phyloP scores from a whole-genome alignment of 2,113 vertebrate species.

The Spea multiplicata region DNA sequence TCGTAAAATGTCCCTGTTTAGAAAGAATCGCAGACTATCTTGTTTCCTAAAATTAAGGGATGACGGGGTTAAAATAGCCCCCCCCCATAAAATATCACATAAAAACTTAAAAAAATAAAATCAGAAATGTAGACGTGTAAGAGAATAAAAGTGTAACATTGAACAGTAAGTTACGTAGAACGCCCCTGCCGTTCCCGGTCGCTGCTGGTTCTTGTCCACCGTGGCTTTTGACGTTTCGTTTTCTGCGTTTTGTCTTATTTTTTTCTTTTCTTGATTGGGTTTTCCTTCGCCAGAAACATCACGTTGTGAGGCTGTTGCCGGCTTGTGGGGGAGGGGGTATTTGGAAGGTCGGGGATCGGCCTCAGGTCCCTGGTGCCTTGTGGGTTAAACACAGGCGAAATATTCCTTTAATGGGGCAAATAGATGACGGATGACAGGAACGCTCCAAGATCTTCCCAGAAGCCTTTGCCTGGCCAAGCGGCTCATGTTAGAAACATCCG shows the following conservation, averaged over 20 bases:
- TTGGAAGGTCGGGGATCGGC: neutral
- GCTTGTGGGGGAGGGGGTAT: neutral
- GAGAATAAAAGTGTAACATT: slow-evolving; percentile 84
- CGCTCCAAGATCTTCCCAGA: slow-evolving; percentile 94
- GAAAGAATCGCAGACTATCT: slow-evolving; percentile 5
- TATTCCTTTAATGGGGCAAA: slow-evolving; percentile 98
- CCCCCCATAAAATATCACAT: slow-evolving; percentile 34
- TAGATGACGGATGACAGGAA: slow-evolving; percentile 97
- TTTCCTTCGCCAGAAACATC: slow-evolving; percentile 51
- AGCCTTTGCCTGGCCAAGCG: slow-evolving; percentile 95
- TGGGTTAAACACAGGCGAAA: slow-evolving; percentile 87
- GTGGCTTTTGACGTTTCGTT: slow-evolving; percentile 49
- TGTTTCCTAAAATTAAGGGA: neutral
- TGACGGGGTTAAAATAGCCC: slow-evolving; percentile 18
- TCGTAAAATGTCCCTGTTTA: slow-evolving; percentile 8
- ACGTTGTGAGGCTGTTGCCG: slow-evolving; percentile 15
- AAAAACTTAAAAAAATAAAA: slow-evolving; percentile 41
- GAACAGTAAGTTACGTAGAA: slow-evolving; percentile 71
- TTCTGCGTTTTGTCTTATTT: slow-evolving; percentile 63
- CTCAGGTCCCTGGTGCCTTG: slow-evolving; percentile 38
- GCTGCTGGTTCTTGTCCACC: slow-evolving; percentile 70
- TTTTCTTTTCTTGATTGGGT: slow-evolving; percentile 52
- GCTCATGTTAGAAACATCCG: slow-evolving; percentile 98
- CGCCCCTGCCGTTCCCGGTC: slow-evolving; percentile 66
- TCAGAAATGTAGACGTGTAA: slow-evolving; percentile 57